Evolutionary conservation across 2,113 vertebrate genomes (phyloP), one percentile per base, ranked within the genome.

Genomic region (Gasterosteus nipponicus): DNA sequence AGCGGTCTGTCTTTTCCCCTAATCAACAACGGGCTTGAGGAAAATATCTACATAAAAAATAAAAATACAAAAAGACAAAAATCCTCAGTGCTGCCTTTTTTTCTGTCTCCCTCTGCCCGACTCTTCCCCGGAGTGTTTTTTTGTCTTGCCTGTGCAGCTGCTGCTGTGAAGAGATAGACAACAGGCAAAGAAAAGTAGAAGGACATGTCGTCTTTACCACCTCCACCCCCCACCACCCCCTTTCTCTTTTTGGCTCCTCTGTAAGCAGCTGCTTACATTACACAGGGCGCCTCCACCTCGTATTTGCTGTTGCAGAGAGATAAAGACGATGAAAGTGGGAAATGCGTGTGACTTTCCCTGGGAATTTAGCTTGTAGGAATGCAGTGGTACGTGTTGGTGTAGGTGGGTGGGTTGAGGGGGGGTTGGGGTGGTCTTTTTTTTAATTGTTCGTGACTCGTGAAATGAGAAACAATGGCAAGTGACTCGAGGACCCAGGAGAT

Each of bases 401-500:
- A 18, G 26, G 12, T 38, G 18, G 44, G 7, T 38, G 39, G 38
- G 72, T 65, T 59, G 42, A 6, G 10, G 39, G 39, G 39, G 10
- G 39, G 39, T 3, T 3, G 10, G 10, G 11, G 12, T 10, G 51
- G 69, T 74, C 69, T 31, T 22, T 4, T 31, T 44, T 82, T 86
- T 88, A 93, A 87, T 87, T 86, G 85, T 70, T 77, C 81, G 87
- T 84, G 85, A 70, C 67, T 84, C 29, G 68, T 78, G 90, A 92
- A 92, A 91, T 91, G 89, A 72, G 64, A 81, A 92, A 88, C 89
- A 89, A 89, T 93, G 92, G 93, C 90, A 82, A 91, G 88, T 86
- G 93, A 93, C 93, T 89, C 91, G 93, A 85, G 93, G 92, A 86
- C 91, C 88, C 83, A 31, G 73, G 85, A 91, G 93, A 93, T 88